Conservation (phyloP, 2,888 invertebrate species). For the Cephonodes hylas region DNA sequence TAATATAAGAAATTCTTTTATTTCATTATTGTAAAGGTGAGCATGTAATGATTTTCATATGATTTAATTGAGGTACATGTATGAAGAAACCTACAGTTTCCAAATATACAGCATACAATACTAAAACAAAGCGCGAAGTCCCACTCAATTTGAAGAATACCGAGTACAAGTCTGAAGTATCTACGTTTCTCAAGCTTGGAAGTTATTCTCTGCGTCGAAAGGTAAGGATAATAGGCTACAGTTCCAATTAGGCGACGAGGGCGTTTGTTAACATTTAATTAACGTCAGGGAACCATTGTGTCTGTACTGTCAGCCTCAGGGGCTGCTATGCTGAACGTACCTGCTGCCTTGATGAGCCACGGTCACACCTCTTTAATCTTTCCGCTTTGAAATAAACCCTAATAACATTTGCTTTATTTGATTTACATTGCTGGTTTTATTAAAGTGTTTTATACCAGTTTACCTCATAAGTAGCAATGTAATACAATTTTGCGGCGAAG, state of each 20-base stretch:
- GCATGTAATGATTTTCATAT: neutral
- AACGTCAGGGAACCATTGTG: constrained; percentile 78
- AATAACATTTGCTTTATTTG: constrained; percentile 12
- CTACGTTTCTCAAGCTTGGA: constrained; percentile 59
- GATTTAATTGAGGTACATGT: neutral
- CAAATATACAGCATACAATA: neutral
- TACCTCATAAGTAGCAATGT: neutral
- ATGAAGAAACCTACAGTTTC: neutral
- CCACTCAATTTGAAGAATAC: constrained; percentile 56
- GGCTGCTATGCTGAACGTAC: constrained; percentile 50
- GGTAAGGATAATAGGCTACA: constrained; percentile 80
- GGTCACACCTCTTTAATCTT: constrained; percentile 25
- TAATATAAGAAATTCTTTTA: no score
- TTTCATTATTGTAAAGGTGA: no score
- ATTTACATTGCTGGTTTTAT: constrained; percentile 17
- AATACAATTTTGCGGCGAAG: neutral
- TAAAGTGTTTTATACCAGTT: neutral
- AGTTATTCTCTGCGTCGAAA: constrained; percentile 71
- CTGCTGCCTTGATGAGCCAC: constrained; percentile 49
- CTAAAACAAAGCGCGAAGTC: constrained; percentile 46
- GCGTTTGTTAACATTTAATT: constrained; percentile 82
- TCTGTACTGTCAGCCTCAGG: constrained; percentile 60
- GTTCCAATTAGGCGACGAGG: constrained; percentile 80
- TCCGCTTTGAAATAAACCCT: neutral
- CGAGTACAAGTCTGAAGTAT: constrained; percentile 62